phyloP scores from a whole-genome alignment of 2,888 invertebrate species.

The Nezara viridula region DNA sequence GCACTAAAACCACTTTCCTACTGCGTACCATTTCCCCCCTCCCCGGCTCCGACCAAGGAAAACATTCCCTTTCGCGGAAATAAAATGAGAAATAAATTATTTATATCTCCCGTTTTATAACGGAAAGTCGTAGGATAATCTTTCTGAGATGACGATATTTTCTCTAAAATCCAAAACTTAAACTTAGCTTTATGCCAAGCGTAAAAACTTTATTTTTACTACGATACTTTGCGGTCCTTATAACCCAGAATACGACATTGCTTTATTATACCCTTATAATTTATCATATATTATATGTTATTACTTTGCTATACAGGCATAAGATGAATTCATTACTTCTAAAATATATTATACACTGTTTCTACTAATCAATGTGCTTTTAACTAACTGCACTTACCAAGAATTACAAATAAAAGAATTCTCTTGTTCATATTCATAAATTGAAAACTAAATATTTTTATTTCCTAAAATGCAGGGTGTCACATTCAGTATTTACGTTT shows the following conservation, averaged over 20 bases:
- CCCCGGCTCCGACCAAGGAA: conserved; percentile 5
- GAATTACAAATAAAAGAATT: too few species aligned
- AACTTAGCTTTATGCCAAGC: not conserved
- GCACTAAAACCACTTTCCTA: conserved; percentile 39
- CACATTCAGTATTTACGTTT: too few species aligned
- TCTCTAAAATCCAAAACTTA: conserved; percentile 33
- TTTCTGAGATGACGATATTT: not conserved
- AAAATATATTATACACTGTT: not conserved
- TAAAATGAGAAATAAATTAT: conserved; percentile 46
- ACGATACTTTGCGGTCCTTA: not conserved
- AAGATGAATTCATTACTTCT: not conserved
- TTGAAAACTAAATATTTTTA: too few species aligned
- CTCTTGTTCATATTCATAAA: too few species aligned
- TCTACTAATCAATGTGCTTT: too few species aligned
- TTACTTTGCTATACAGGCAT: not conserved
- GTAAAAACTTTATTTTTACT: conserved; percentile 19
- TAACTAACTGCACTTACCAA: too few species aligned
- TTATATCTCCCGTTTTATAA: conserved; percentile 24
- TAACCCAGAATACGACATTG: not conserved
- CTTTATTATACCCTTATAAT: not conserved
- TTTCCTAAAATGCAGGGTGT: too few species aligned
- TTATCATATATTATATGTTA: not conserved
- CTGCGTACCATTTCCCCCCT: conserved; percentile 7
- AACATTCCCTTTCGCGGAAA: conserved; percentile 32
- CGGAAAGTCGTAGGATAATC: conserved; percentile 15